phyloP scores from a whole-genome alignment of 2,888 invertebrate genomes.

The Pediacus dermestoides region DNA sequence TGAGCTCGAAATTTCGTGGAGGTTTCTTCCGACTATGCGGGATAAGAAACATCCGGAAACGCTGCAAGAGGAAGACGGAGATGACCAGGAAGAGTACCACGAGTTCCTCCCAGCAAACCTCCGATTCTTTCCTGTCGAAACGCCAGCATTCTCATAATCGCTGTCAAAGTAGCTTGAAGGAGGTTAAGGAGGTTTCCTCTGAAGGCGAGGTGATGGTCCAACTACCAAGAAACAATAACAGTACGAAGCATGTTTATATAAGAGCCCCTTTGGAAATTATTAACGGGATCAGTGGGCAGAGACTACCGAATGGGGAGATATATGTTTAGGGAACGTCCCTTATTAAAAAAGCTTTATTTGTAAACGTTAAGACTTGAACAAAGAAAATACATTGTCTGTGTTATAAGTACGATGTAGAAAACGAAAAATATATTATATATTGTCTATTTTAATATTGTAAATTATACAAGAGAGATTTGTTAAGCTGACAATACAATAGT shows the following conservation, averaged over 20 bases:
- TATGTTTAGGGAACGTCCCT: conserved; percentile 32
- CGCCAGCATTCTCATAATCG: conserved; percentile 33
- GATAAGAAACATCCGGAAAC: conserved; percentile 38
- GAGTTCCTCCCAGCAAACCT: conserved; percentile 57
- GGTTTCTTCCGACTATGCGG: conserved; percentile 70
- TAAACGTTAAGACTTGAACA: not conserved
- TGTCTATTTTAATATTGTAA: too few relatives aligned
- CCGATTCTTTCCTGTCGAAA: conserved; percentile 61
- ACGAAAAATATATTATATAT: too few relatives aligned
- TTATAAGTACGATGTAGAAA: too few relatives aligned
- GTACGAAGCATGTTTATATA: conserved; percentile 38
- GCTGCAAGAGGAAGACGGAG: conserved; percentile 48
- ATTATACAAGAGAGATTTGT: too few relatives aligned
- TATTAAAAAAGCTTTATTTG: not conserved
- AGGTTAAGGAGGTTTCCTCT: conserved; percentile 36
- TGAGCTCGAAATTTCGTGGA: conserved; percentile 86
- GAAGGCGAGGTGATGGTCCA: conserved; percentile 24
- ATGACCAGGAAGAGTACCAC: conserved; percentile 63
- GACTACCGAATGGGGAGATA: conserved; percentile 40
- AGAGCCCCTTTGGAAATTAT: conserved; percentile 37
- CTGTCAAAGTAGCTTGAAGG: conserved; percentile 38
- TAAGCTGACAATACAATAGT: too few relatives aligned
- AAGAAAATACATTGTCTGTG: too few relatives aligned
- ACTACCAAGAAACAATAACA: conserved; percentile 13
- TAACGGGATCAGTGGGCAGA: conserved; percentile 34